Evolutionary conservation across 2,888 invertebrate species (phyloP).

Genomic region (Aporophyla lueneburgensis): DNA sequence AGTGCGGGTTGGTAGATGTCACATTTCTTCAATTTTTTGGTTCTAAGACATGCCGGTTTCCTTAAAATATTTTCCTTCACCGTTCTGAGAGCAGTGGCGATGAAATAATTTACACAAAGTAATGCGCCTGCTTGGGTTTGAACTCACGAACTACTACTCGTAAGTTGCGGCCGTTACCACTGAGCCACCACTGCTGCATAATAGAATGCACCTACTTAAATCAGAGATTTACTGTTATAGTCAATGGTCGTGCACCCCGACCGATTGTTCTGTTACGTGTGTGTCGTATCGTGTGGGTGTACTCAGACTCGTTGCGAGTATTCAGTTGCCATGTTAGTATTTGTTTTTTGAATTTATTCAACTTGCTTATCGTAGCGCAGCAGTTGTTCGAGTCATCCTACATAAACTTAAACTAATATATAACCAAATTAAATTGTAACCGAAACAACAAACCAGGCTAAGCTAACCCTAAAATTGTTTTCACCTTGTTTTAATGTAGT

Average conservation of each 20-base stretch:
- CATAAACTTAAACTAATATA: constrained; percentile 16
- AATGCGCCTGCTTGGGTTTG: too few relatives aligned
- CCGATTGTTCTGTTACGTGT: not conserved
- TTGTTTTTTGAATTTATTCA: constrained; percentile 1
- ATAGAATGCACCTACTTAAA: not conserved
- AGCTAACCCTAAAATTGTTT: constrained; percentile 7
- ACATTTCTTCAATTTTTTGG: too few relatives aligned
- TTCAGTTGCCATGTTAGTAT: constrained; percentile 8
- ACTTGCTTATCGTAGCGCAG: not conserved
- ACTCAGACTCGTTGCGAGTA: not conserved
- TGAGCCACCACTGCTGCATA: too few relatives aligned
- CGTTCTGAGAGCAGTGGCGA: too few relatives aligned
- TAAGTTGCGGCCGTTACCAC: too few relatives aligned
- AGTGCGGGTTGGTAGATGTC: too few relatives aligned
- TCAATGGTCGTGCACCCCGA: not conserved
- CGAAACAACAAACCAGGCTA: constrained; percentile 5
- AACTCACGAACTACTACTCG: too few relatives aligned
- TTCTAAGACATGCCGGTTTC: too few relatives aligned
- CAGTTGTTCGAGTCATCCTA: not conserved
- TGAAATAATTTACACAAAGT: too few relatives aligned
- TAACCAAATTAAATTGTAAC: constrained; percentile 23
- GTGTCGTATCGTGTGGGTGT: not conserved
- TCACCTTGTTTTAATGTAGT: not conserved
- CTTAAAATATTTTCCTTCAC: too few relatives aligned
- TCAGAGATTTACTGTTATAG: not conserved